Base-by-base conservation (phyloP, 2,797 vertebrate species). In the Centropyge bicolor region DNA sequence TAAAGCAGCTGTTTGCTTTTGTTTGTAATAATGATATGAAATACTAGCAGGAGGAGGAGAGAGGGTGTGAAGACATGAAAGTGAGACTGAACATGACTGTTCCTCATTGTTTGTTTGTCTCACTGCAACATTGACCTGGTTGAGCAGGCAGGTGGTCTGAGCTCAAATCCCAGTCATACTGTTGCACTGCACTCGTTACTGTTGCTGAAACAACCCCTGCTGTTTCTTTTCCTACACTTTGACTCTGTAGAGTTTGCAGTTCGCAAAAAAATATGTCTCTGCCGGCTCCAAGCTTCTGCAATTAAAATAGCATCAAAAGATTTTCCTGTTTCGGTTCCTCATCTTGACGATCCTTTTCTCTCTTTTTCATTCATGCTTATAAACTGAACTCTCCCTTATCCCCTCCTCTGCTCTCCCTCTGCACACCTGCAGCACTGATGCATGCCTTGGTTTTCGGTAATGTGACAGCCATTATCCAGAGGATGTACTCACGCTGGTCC, bases 401-500 rank as follows among this genome's bases (percentile, higher is more conserved):
- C 5, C 8, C 19, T 38, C 14, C 7, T 43, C 11, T 40, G 7
- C 27, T 69, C 55, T 43, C 2, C 22, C 14, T 78, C 64, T 82
- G 82, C 60, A 12, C 40, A 57, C 74, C 65, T 38, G 22, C 82
- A 99, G 98, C 98, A 40, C 91, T 99, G 94, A 99, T 99, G 98
- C 98, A 99, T 1, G 98, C 98, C 65, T 89, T 99, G 94, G 98
- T 99, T 83, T 99, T 99, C 83, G 98, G 98, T 68, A 99, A 99
- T 1, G 98, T 99, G 91, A 99, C 98, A 1, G 98, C 98, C 48
- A 99, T 99, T 86, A 99, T 99, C 90, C 98, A 99, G 91, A 96
- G 98, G 90, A 97, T 99, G 97, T 99, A 99, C 90, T 98, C 97
- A 4, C 96, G 98, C 73, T 99, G 98, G 98, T 99, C 98, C 22